phyloP scores from a whole-genome alignment of 2,797 vertebrate species.

The Enteromius argenteus region DNA sequence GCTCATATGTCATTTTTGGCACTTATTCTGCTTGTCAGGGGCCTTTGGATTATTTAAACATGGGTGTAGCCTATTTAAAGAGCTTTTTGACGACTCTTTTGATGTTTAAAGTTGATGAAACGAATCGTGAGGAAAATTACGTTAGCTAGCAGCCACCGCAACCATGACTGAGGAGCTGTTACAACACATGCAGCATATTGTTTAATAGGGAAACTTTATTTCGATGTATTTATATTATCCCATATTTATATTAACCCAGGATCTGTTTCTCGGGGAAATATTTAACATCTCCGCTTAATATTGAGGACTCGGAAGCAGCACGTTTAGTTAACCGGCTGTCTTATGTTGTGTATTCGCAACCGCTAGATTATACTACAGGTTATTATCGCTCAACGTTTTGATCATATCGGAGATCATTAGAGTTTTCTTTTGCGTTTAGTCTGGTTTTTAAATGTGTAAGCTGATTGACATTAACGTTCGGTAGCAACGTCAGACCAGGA shows the following conservation, averaged over 20 bases:
- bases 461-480: conserved; percentile 46
- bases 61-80: neutral
- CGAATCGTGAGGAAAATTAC: conserved; percentile 15
- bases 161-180: conserved; percentile 1
- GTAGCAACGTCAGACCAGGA: conserved; percentile 63
- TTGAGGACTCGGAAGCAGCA: neutral
- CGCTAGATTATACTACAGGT: neutral
- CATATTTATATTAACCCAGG: neutral
- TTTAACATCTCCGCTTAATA: neutral
- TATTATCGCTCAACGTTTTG: neutral
- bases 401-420: neutral
- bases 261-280: neutral
- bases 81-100: neutral
- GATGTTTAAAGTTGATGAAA: conserved; percentile 30
- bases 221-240: neutral
- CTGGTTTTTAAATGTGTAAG: conserved; percentile 7
- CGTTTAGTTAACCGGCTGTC: neutral
- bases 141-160: conserved; percentile 30
- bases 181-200: conserved; percentile 11
- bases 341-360: neutral
- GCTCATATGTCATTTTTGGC: neutral
- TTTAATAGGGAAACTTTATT: neutral
- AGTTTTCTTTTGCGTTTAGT: neutral
- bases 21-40: neutral
- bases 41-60: neutral